Evolutionary conservation across 2,888 invertebrate genomes (phyloP), one percentile per base, ranked within the genome.

Genomic region (Adineta ricciae): DNA sequence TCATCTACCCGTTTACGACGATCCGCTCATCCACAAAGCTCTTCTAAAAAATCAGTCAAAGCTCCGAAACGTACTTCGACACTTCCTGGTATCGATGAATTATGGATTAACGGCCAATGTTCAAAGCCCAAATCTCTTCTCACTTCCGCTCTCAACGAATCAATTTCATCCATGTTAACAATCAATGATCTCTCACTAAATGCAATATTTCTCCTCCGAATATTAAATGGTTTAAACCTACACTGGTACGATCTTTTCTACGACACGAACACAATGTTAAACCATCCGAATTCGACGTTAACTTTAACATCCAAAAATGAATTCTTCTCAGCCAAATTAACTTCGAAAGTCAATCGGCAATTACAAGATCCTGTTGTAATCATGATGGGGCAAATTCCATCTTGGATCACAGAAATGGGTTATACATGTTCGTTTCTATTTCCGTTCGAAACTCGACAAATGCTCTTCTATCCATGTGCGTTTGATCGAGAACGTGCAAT

Each of bases 281-380:
- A 19, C 7, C 21, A 49, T n/a, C n/a, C n/a, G 52, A 32, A 27
- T 36, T 46, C n/a, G 41, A 83, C 11, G 16, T 73, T 78, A 85
- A 86, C 32, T 83, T 84, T 86, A 50, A 85, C 86, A 16, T 86
- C 83, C 8, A 87, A 88, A 86, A 85, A 84, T 27, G 96, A 97
- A 89, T 98, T 97, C 91, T 92, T 96, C 87, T 98, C 97, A 90
- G 93, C 94, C 87, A 99, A 95, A 92, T 93, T 97, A 87, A 95
- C 97, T 54, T 97, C 97, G 84, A 99, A 99, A 92, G 97, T 97
- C 4, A 96, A 95, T 90, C 93, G 98, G 83, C 98, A 99, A 91
- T 92, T 99, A 83, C 97, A 98, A 91, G 98, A 99, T 92, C 97
- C 98, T 11, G 92, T 99, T 86, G 96, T 97, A 14, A 97, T 98